phyloP scores from a whole-genome alignment of 2,113 vertebrate species.

The Cairina moschata region DNA sequence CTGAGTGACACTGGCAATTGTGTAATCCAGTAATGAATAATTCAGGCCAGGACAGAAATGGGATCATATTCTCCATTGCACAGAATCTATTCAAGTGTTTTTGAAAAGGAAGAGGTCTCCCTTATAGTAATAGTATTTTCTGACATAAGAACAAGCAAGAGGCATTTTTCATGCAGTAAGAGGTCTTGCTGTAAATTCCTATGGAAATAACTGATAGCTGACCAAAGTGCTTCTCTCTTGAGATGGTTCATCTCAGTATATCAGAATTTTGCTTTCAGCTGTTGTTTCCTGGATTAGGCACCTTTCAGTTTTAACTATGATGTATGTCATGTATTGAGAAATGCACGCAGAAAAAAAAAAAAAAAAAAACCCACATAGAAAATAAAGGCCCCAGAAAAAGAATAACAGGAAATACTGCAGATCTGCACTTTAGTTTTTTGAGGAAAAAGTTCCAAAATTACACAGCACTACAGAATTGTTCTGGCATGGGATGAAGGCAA shows the following conservation, averaged over 20 bases:
- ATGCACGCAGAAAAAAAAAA: background rate
- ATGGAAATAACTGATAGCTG: background rate
- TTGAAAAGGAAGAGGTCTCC: background rate
- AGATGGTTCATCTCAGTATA: background rate
- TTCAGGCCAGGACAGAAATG: background rate
- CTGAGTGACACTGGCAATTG: background rate
- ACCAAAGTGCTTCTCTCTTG: background rate
- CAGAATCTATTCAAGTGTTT: background rate
- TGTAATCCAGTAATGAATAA: conserved; percentile 11
- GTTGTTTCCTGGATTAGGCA: background rate
- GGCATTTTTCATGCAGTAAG: background rate
- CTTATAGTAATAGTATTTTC: background rate
- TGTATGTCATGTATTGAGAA: background rate
- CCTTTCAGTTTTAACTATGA: background rate
- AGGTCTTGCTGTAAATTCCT: background rate
- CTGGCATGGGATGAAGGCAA: conserved; percentile 32
- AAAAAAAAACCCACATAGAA: too few species aligned
- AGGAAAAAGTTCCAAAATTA: conserved; percentile 14
- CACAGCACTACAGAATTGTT: background rate
- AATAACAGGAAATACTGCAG: background rate
- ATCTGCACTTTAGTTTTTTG: background rate
- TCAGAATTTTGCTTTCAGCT: background rate
- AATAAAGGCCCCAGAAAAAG: background rate
- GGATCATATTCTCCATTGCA: background rate
- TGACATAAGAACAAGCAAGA: background rate